Base-by-base conservation (phyloP, 2,113 vertebrate species). In the Nothoprocta pentlandii region DNA sequence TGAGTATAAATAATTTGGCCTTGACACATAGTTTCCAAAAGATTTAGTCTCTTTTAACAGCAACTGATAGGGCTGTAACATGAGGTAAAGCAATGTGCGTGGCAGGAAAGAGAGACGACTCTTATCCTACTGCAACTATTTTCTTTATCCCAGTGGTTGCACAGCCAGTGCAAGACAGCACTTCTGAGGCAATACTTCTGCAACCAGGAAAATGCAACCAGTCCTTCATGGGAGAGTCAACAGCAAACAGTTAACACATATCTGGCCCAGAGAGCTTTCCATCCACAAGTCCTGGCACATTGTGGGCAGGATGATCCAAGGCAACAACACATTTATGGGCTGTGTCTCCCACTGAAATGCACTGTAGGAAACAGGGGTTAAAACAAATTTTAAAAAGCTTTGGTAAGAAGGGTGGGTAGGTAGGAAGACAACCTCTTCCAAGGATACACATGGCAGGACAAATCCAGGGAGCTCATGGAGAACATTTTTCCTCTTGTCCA, bases 1-100 rank as follows among this genome's bases (percentile, higher is more conserved):
- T 68, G 92, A 56, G 91, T 96, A 95, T 96, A 96, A 96, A 96
- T 96, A 96, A 94, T 94, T 89, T 95, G 81, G 91, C 6, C 74
- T 84, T 96, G 94, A 94, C 86, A 96, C 86, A 88, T 7, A 90
- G 74, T 76, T 93, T 87, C 39, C 84, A 47, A 90, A 90, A 71
- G 32, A 89, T 86, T 89, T 86, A 21, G 28, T 58, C 89, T 90
- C 92, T 49, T 49, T 49, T 49, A 49, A 49, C 49, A 49, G 49
- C 49, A 49, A 49, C 49, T 22, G 21, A 49, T 23, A 49, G 21
- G 69, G 80, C 86, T 91, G 61, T 73, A 90, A 89, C 68, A 70
- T 58, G 89, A 75, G 84, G 90, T 61, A 92, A 90, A 92, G 58
- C 53, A 59, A 81, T 89, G 62, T 26, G 66, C 61, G 69, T 92